These are phyloP conservation scores for Lithobates sylvaticus DNA, from an alignment of 2,797 vertebrate species.

Conservation along the genomic window DNA sequence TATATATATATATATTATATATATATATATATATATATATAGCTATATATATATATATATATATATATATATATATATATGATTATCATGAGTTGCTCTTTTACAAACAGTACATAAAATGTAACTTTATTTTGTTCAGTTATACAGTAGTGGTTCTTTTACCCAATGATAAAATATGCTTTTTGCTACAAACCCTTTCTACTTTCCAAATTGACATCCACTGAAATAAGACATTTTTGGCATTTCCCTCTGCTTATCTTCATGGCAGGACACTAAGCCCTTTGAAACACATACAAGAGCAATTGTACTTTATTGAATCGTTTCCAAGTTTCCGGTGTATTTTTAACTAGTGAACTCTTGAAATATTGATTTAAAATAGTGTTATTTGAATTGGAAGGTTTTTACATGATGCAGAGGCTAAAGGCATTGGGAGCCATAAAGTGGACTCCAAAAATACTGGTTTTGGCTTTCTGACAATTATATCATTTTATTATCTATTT, in stretches of 20 bases:
- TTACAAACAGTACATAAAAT: no score
- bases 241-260: conserved; percentile 58
- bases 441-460: conserved; percentile 50
- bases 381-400: conserved; percentile 31
- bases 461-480: conserved; percentile 34
- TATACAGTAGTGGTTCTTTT: no score
- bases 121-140: no score
- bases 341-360: conserved; percentile 60
- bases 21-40: no score
- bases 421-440: conserved; percentile 24
- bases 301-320: conserved; percentile 58
- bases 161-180: no score
- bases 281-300: conserved; percentile 51
- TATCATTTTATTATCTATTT: neutral
- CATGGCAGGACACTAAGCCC: conserved; percentile 52
- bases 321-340: conserved; percentile 54
- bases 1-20: no score
- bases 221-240: conserved; percentile 57
- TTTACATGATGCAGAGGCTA: conserved; percentile 26
- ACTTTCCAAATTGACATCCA: conserved; percentile 37
- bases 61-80: no score
- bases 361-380: conserved; percentile 52
- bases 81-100: no score
- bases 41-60: no score
- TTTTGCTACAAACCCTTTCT: conserved; percentile 2